Evolutionary conservation across 2,113 vertebrate species (phyloP), one percentile per base, ranked within the genome.

Genomic region (Colaptes auratus): DNA sequence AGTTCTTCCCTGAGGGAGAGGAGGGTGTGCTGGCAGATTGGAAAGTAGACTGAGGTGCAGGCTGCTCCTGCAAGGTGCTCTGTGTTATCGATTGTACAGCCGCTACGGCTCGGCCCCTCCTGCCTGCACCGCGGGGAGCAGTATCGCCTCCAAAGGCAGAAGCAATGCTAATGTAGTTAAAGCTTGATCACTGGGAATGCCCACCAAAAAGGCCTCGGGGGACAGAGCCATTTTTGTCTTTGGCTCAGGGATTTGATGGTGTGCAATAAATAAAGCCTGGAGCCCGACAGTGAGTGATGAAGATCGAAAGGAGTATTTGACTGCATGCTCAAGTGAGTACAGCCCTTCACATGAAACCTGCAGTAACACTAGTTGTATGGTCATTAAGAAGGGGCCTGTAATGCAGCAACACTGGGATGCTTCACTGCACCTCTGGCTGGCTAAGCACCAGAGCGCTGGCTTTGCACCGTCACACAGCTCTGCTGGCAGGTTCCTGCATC

Each of bases 251-350:
- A 84, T 79, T 89, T 64, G 73, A 66, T 42, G 71, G 66, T 52
- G 86, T 85, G 74, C 63, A 91, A 90, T 94, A 95, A 95, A 89
- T 87, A 94, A 94, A 94, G 46, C 71, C 74, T 66, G 78, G n/a
- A 93, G 92, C 67, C 92, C 89, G 96, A 84, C 90, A 93, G 66
- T 92, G 96, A 96, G 35, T 55, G 92, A 96, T 96, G 95, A 89
- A 95, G 91, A 85, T 82, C 2, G 4, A 92, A 90, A 92, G 59
- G 63, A 76, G 28, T 96, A 96, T 94, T 94, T 85, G 94, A 85
- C 86, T 91, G 89, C 59, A 46, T 18, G 87, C 67, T 82, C 84
- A 73, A 91, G 83, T 53, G 74, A 94, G 83, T 72, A 23, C 66
- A 86, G 55, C 73, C 91, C 63, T 55, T 76, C 63, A 13, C 23